Evolutionary conservation across 2,888 invertebrate genomes (phyloP).

Genomic region (Nasonovia ribisnigri): DNA sequence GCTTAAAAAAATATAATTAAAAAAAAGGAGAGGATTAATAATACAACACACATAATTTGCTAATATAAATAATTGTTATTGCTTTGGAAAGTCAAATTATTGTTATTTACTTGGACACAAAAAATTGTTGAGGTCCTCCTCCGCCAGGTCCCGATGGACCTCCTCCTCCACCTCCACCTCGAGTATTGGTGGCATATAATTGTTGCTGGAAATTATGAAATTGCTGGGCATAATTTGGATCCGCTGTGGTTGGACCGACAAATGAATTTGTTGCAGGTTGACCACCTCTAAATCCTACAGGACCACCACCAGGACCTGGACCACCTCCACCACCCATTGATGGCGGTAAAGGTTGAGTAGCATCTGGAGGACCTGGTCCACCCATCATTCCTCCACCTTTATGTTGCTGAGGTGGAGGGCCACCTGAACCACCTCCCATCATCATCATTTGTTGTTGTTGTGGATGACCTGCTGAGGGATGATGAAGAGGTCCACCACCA

Average conservation of each 20-base stretch:
- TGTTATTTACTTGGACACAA: slow-evolving; percentile 70
- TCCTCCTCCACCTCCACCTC: slow-evolving; percentile 72
- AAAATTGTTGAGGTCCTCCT: slow-evolving; percentile 71
- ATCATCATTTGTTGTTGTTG: slow-evolving; percentile 63
- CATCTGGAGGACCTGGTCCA: slow-evolving; percentile 70
- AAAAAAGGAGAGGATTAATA: slow-evolving; percentile 34
- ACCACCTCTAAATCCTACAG: slow-evolving; percentile 77
- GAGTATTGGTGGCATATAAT: slow-evolving; percentile 87
- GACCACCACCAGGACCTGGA: slow-evolving; percentile 73
- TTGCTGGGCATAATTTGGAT: slow-evolving; percentile 94
- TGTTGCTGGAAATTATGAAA: slow-evolving; percentile 97
- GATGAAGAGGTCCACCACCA: slow-evolving; percentile 65
- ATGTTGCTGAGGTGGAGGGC: slow-evolving; percentile 59
- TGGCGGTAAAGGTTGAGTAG: slow-evolving; percentile 82
- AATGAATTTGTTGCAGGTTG: slow-evolving; percentile 73
- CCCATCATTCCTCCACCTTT: slow-evolving; percentile 63
- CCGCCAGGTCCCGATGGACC: slow-evolving; percentile 65
- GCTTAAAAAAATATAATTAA: slow-evolving; percentile 3
- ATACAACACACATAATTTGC: slow-evolving; percentile 11
- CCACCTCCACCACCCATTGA: slow-evolving; percentile 73
- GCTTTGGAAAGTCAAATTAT: slow-evolving; percentile 52
- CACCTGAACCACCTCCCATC: slow-evolving; percentile 66
- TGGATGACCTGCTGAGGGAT: slow-evolving; percentile 3
- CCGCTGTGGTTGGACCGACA: slow-evolving; percentile 86
- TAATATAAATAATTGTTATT: slow-evolving; percentile 50